Conservation (phyloP, 2,113 vertebrate species). For the Camelus dromedarius region DNA sequence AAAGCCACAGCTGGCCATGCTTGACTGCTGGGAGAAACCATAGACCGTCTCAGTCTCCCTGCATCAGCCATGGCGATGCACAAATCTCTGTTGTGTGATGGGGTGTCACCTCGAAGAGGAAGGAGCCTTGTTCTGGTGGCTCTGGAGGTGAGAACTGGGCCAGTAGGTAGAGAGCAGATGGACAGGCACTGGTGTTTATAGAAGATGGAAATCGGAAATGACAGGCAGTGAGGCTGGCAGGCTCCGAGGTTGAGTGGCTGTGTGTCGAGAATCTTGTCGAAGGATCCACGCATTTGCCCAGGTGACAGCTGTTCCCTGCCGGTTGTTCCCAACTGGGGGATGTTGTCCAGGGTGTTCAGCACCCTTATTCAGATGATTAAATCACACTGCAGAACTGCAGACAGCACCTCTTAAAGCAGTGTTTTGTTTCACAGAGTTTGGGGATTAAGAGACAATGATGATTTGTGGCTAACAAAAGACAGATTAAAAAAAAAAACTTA, state of each 20-base stretch:
- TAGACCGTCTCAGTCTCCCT: neutral
- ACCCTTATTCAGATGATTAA: neutral
- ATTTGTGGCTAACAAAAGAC: neutral
- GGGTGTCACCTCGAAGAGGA: neutral
- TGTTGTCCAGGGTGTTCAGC: neutral
- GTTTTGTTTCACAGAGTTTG: rapidly evolving
- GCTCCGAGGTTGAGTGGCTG: neutral
- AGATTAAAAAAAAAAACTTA: neutral
- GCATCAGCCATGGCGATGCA: rapidly evolving
- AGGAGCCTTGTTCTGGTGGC: neutral
- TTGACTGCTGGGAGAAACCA: neutral
- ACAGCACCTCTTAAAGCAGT: neutral
- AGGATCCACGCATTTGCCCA: too few species aligned
- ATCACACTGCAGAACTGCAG: neutral
- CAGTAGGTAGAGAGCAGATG: too few species aligned
- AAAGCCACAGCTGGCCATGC: neutral
- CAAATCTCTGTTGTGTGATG: rapidly evolving
- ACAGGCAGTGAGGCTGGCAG: neutral
- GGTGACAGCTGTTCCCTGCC: neutral
- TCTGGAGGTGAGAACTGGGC: neutral
- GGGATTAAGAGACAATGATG: neutral
- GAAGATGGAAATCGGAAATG: too few species aligned
- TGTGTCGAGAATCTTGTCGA: neutral
- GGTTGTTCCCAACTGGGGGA: neutral
- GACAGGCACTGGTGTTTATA: neutral